These are phyloP conservation scores for Drosophila kurseongensis DNA, from an alignment of 1,140 invertebrate genomes.

Conservation along the genomic window DNA sequence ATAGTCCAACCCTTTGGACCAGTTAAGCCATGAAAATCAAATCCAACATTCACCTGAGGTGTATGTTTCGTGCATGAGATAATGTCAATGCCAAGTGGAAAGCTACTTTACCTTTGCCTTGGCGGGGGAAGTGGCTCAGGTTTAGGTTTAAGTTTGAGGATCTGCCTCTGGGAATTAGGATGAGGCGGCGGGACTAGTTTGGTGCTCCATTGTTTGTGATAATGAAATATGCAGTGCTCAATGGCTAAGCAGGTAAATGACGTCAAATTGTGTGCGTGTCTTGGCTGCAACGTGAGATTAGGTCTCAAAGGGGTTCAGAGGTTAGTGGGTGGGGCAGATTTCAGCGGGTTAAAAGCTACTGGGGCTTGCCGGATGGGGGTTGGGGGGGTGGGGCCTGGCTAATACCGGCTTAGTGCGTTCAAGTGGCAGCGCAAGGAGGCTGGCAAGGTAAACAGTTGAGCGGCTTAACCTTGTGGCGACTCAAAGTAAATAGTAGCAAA, in stretches of 20 bases:
- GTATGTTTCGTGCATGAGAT: conserved; percentile 30
- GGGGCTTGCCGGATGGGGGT: no score
- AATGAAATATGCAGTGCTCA: conserved; percentile 46
- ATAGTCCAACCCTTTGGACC: neutral
- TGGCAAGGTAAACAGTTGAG: conserved; percentile 67
- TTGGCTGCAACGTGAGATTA: conserved; percentile 28
- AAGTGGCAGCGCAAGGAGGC: conserved; percentile 50
- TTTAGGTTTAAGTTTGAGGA: neutral
- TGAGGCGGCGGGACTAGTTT: conserved; percentile 38
- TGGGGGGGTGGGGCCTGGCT: neutral
- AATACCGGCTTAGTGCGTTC: conserved; percentile 59
- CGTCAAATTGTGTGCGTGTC: conserved; percentile 62
- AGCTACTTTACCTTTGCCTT: conserved; percentile 63
- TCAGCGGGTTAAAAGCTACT: neutral
- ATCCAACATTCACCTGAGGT: conserved; percentile 10
- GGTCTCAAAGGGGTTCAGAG: neutral
- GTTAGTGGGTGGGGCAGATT: neutral
- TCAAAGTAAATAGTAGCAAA: conserved; percentile 64
- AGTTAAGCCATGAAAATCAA: conserved; percentile 5
- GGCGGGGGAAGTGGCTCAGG: neutral
- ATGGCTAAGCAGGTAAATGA: conserved; percentile 60
- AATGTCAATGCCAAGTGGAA: conserved; percentile 60
- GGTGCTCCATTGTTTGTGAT: conserved; percentile 46
- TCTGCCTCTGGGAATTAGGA: conserved; percentile 10
- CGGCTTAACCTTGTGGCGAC: conserved; percentile 71